Percentiles rank a stretch among this genome's conserved stretches.
Evolutionary conservation across 2,797 vertebrate species (phyloP).

Genomic region (Orientallactaga sibirica): DNA sequence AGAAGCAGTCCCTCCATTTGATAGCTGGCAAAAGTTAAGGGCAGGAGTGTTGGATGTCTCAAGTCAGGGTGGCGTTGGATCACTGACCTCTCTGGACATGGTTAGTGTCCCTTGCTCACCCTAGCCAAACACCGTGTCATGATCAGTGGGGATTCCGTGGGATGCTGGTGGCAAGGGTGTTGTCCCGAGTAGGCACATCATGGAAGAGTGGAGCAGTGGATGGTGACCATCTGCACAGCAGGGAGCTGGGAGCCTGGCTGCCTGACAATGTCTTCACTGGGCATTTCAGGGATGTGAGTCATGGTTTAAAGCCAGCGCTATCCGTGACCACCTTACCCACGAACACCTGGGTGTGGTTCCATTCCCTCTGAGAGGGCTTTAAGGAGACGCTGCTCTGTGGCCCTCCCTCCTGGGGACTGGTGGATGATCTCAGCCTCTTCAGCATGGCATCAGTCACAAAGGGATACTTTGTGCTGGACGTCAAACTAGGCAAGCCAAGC

Average conservation of each 20-base stretch:
- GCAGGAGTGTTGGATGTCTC: background rate
- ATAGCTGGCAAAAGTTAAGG: background rate
- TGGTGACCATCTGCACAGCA: conserved; percentile 1
- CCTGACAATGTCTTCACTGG: rapidly evolving
- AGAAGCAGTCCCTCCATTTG: background rate
- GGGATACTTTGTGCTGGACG: background rate
- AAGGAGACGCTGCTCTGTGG: rapidly evolving
- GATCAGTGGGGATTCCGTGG: rapidly evolving
- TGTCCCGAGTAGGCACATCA: background rate
- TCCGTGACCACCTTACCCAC: background rate
- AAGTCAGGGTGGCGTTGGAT: background rate
- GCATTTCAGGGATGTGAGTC: background rate
- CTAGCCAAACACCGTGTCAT: too few species aligned
- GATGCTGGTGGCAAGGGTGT: background rate
- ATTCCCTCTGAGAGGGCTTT: background rate
- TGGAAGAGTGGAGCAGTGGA: background rate
- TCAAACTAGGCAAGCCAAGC: background rate
- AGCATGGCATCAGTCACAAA: rapidly evolving
- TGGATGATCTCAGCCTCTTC: rapidly evolving
- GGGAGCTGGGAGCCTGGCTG: conserved; percentile 28
- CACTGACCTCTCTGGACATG: background rate
- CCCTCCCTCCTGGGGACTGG: background rate
- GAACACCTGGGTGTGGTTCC: too few species aligned
- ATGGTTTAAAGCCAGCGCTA: background rate
- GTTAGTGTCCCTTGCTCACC: background rate